These are phyloP conservation scores for Dasyurus viverrinus DNA, from an alignment of 2,113 vertebrate genomes.

Conservation along the genomic window DNA sequence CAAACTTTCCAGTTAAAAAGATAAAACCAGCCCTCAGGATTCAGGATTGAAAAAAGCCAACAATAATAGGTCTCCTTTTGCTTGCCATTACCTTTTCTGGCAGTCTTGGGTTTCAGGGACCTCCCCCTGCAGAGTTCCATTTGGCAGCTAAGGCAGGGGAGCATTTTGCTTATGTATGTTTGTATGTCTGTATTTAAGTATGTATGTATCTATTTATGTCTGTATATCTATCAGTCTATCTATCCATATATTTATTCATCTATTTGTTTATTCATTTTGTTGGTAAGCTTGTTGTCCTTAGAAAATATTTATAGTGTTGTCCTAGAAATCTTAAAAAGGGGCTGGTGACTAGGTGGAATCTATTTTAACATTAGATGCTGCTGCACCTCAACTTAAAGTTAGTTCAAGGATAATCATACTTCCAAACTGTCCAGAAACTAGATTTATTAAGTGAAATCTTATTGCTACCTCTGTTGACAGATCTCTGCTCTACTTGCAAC, in stretches of 20 bases:
- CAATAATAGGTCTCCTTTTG: constrained; percentile 43
- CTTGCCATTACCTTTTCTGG: constrained; percentile 51
- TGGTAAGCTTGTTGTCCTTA: background rate
- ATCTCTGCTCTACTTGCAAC: background rate
- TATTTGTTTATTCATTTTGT: constrained; percentile 27
- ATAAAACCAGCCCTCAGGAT: constrained; percentile 56
- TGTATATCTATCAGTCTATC: background rate
- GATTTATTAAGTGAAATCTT: background rate
- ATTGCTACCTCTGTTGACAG: background rate
- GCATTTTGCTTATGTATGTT: background rate
- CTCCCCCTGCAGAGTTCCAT: constrained; percentile 15
- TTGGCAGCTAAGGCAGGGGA: constrained; percentile 33
- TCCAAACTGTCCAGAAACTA: background rate
- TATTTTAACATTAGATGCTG: background rate
- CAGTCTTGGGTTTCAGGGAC: background rate
- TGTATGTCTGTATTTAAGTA: background rate
- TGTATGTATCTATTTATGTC: constrained; percentile 13
- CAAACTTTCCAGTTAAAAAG: constrained; percentile 74
- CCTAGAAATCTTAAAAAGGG: background rate
- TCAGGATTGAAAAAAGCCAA: constrained; percentile 56
- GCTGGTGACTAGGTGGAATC: background rate
- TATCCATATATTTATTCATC: background rate
- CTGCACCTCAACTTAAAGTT: background rate
- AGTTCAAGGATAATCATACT: background rate
- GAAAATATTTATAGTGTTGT: background rate